Conservation (phyloP, 2,888 invertebrate species). For the Zaprionus obscuricornis region DNA sequence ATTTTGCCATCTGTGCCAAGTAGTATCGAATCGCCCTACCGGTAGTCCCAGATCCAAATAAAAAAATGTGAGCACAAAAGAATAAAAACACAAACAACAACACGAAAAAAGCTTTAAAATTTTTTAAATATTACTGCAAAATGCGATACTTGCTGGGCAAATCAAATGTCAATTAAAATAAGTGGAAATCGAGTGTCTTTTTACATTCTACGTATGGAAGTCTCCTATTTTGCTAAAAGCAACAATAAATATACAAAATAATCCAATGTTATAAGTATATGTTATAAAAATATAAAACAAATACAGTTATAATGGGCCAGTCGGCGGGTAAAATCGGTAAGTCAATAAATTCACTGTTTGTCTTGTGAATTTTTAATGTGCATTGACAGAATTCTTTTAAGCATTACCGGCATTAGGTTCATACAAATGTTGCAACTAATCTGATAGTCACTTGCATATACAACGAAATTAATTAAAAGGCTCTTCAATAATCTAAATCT, state of each 20-base stretch:
- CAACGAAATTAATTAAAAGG: too few species aligned
- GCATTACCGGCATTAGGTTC: neutral
- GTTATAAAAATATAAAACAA: too few species aligned
- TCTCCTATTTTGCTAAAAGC: constrained; percentile 29
- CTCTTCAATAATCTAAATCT: too few species aligned
- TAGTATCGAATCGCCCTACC: constrained; percentile 43
- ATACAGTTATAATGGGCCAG: constrained; percentile 68
- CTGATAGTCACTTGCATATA: too few species aligned
- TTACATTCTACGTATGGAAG: neutral
- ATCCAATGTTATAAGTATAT: constrained; percentile 25
- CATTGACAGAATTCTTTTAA: neutral
- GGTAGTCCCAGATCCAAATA: constrained; percentile 40
- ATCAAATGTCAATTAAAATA: constrained; percentile 29
- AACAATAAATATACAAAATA: constrained; percentile 32
- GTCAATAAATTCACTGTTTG: constrained; percentile 31
- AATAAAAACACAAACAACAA: constrained; percentile 28
- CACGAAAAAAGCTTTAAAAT: constrained; percentile 29
- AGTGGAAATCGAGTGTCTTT: constrained; percentile 17
- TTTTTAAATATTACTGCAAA: constrained; percentile 22
- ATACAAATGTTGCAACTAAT: neutral
- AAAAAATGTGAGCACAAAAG: constrained; percentile 40
- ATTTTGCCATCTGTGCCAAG: constrained; percentile 12
- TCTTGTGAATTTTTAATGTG: constrained; percentile 8
- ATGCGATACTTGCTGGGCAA: constrained; percentile 19
- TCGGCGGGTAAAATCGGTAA: constrained; percentile 81